Percentiles rank a stretch among this genome's conserved stretches.
These are phyloP conservation scores for Aradophagus sp. DNA, from an alignment of 1,140 invertebrate genomes.

Conservation along the genomic window DNA sequence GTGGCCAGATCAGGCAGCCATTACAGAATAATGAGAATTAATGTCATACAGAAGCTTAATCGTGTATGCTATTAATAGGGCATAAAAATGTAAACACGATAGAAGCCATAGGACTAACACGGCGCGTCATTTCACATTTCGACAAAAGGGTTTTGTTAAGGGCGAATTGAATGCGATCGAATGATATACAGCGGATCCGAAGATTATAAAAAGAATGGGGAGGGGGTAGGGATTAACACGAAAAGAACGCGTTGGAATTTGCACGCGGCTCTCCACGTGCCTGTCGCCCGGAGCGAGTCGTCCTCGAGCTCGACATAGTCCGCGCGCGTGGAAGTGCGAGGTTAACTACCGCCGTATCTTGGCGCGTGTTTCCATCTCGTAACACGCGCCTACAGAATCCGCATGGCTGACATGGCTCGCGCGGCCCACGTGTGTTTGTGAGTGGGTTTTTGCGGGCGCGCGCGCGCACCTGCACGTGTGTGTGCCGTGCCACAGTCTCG, in stretches of 20 bases:
- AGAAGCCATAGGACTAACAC: too few relatives aligned
- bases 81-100: too few relatives aligned
- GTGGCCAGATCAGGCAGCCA: too few relatives aligned
- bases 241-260: constrained; percentile 44
- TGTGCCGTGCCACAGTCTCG: constrained; percentile 65
- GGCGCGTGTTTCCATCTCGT: constrained; percentile 47
- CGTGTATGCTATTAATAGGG: too few relatives aligned
- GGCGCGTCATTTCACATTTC: too few relatives aligned
- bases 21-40: too few relatives aligned
- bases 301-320: constrained; percentile 31
- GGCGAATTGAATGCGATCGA: too few relatives aligned
- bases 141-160: too few relatives aligned
- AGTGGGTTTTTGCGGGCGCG: neutral
- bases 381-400: constrained; percentile 49
- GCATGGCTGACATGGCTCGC: constrained; percentile 50
- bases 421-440: constrained; percentile 36
- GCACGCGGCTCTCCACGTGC: constrained; percentile 18
- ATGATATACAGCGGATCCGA: too few relatives aligned
- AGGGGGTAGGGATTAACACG: neutral
- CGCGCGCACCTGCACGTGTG: too few relatives aligned
- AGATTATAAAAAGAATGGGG: too few relatives aligned
- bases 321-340: constrained; percentile 47
- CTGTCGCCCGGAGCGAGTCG: constrained; percentile 23
- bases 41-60: too few relatives aligned
- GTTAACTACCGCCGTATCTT: constrained; percentile 36